These are phyloP conservation scores for Plectropomus leopardus DNA, from an alignment of 2,113 vertebrate genomes.

Conservation along the genomic window DNA sequence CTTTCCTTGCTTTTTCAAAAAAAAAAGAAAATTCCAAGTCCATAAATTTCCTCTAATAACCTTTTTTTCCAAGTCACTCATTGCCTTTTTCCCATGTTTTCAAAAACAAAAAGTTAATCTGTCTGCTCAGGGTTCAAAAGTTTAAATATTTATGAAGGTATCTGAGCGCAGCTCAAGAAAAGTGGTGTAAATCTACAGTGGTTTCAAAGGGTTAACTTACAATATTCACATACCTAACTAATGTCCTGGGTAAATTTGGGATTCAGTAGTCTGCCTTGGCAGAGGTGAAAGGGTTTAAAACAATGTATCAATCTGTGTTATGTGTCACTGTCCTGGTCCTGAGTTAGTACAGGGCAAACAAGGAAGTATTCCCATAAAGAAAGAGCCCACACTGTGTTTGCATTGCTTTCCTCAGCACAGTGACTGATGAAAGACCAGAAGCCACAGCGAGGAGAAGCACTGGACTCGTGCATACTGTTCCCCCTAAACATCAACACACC, in stretches of 20 bases:
- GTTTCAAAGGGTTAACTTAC: no score
- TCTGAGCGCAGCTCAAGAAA: no score
- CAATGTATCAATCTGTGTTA: conserved; percentile 66
- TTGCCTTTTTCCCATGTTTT: no score
- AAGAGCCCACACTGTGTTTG: conserved; percentile 71
- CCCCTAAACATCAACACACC: conserved; percentile 83
- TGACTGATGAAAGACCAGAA: conserved; percentile 82
- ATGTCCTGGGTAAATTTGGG: conserved; percentile 29
- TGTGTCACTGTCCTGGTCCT: conserved; percentile 57
- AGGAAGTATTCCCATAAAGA: conserved; percentile 72
- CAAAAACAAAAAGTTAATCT: no score
- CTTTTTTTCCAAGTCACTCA: no score
- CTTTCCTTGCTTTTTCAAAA: no score
- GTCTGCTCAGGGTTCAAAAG: no score
- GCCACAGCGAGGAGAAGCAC: conserved; percentile 77
- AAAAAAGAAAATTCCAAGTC: no score
- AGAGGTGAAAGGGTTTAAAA: conserved; percentile 69
- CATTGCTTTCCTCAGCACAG: conserved; percentile 71
- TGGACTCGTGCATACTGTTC: conserved; percentile 78
- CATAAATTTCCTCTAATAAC: no score
- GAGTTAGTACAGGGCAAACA: conserved; percentile 70
- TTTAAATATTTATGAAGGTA: no score
- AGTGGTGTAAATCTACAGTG: no score
- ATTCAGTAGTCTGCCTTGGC: conserved; percentile 11
- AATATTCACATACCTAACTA: conserved; percentile 16